Conservation (phyloP, 2,113 vertebrate species). For the Petroica traversi region DNA sequence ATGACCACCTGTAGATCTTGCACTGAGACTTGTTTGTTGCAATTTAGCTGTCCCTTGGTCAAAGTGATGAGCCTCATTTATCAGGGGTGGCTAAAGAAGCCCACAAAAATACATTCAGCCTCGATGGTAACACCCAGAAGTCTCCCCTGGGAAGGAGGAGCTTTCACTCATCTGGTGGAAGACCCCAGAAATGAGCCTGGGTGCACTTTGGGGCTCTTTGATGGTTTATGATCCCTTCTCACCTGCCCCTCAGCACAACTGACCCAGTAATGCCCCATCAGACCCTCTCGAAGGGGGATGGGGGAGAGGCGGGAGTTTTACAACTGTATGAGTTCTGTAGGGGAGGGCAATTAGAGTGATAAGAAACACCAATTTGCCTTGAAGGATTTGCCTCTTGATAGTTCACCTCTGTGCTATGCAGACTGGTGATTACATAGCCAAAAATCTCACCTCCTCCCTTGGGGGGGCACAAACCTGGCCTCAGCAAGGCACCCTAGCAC, state of each 20-base stretch:
- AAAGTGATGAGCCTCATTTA: background rate
- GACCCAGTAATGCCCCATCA: background rate
- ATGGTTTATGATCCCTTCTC: background rate
- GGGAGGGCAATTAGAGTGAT: background rate
- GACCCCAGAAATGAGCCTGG: background rate
- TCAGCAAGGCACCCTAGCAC: background rate
- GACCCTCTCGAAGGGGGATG: rapidly evolving
- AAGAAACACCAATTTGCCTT: background rate
- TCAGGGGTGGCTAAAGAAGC: background rate
- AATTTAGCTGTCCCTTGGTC: background rate
- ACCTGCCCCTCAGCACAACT: background rate
- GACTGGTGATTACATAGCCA: background rate
- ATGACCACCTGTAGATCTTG: background rate
- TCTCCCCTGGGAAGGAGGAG: background rate
- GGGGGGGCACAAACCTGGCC: background rate
- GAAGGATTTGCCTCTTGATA: background rate
- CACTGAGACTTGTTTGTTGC: background rate
- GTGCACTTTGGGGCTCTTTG: background rate
- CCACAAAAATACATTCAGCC: background rate
- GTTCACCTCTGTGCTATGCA: background rate
- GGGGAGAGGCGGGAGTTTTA: background rate
- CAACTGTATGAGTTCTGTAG: background rate
- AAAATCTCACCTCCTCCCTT: background rate
- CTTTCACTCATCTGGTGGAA: background rate
- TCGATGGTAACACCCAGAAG: background rate